A percentile compares a stretch with the other conserved stretches of the same genome.
These are phyloP conservation scores for Myathropa florea DNA, from an alignment of 2,888 invertebrate genomes.

Conservation along the genomic window DNA sequence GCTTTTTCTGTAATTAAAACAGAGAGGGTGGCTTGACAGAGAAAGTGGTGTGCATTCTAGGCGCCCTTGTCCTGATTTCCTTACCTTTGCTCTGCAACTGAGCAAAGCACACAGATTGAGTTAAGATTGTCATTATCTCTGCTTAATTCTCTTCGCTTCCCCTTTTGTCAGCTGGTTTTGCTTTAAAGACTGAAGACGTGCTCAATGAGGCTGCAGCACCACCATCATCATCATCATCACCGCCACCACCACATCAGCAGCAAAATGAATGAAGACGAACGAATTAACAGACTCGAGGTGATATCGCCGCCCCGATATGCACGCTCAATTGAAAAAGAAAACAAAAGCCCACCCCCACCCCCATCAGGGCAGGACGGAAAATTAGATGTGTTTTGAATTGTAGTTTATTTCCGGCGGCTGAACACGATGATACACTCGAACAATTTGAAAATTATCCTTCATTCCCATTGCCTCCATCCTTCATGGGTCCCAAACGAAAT, in stretches of 20 bases:
- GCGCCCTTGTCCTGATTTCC: conserved; percentile 65
- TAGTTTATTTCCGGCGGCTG: conserved; percentile 41
- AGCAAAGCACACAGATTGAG: conserved; percentile 51
- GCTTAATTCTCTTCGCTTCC: conserved; percentile 6
- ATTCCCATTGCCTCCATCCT: conserved; percentile 5
- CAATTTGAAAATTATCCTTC: conserved; percentile 45
- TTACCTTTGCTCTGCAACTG: conserved; percentile 35
- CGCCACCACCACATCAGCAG: background rate
- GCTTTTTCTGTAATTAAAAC: conserved; percentile 68
- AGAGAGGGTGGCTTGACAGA: conserved; percentile 26
- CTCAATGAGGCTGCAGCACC: background rate
- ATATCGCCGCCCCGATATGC: background rate
- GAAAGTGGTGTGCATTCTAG: conserved; percentile 23
- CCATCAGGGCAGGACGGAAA: background rate
- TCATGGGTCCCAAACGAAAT: conserved; percentile 45
- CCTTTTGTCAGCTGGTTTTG: conserved; percentile 26
- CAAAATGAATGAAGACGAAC: background rate
- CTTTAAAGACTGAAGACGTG: conserved; percentile 2
- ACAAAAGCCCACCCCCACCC: background rate
- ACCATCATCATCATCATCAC: conserved; percentile 6
- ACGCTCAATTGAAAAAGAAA: conserved; percentile 16
- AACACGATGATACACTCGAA: conserved; percentile 16
- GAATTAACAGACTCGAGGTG: background rate
- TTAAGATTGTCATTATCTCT: conserved; percentile 55
- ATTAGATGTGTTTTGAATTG: conserved; percentile 59